Evolutionary conservation across 2,888 invertebrate genomes (phyloP), one percentile per base, ranked within the genome.

Genomic region (Eledone cirrhosa): DNA sequence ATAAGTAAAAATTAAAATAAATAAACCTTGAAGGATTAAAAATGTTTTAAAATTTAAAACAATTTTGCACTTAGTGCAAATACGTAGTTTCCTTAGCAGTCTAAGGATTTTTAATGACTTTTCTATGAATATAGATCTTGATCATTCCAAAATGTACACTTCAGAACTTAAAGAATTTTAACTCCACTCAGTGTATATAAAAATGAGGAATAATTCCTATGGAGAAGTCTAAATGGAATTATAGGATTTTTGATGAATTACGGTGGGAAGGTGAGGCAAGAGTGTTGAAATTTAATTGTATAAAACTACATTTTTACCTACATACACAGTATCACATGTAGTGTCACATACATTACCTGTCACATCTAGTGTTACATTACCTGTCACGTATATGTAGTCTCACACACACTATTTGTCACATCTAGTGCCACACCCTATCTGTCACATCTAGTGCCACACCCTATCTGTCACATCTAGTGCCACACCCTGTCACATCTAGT

Each of bases 11-110:
- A 41, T 72, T 31, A 72, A 41, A 72, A 72, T 41, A 72, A 31
- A 72, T 41, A 41, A n/a, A n/a, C n/a, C n/a, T 41, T 41, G 41
- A 41, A 69, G 33, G 22, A 29, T 11, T 14, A 29, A 72, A 72
- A 33, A 27, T 41, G 41, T 72, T 72, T 72, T 72, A 41, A 33
- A 41, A n/a, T 41, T 41, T 31, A 41, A 41, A 72, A 72, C 14
- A 33, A 72, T n/a, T 41, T 72, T 72, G 72, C 72, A 72, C 72
- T 72, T 72, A 72, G 72, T 72, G 72, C 72, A 72, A 72, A 72
- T 72, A 72, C 13, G 41, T 72, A 72, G n/a, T 41, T n/a, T 72
- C 72, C 72, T 72, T 33, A 72, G 72, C n/a, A 72, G 41, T 63
- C 72, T 72, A 72, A 72, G 72, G 72, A 31, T n/a, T 72, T 72